Evolutionary conservation across 2,113 vertebrate species (phyloP).

Genomic region (Otus sunia): DNA sequence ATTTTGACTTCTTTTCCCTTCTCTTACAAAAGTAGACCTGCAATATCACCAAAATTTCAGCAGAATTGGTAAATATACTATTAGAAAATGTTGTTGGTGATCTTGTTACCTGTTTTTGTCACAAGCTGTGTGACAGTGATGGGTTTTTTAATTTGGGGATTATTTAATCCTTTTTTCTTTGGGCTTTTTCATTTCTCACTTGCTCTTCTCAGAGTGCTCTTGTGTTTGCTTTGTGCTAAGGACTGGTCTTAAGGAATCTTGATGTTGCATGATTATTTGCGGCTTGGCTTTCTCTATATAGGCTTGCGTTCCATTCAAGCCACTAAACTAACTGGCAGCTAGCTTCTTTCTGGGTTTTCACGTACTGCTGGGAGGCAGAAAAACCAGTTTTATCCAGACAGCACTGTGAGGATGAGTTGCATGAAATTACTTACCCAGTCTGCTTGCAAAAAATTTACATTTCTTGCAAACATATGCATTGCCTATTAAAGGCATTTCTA

Average conservation of each 20-base stretch:
- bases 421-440: conserved; percentile 35
- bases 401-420: conserved; percentile 37
- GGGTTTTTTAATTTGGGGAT: background rate
- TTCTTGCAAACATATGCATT: conserved; percentile 37
- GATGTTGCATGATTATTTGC: conserved; percentile 28
- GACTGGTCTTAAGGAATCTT: conserved; percentile 32
- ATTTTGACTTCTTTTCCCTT: background rate
- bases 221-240: conserved; percentile 29
- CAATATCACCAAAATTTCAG: background rate
- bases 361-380: conserved; percentile 41
- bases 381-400: conserved; percentile 62
- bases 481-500: conserved; percentile 5
- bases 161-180: background rate
- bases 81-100: background rate
- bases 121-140: background rate
- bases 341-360: conserved; percentile 28
- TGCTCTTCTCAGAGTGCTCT: background rate
- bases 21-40: background rate
- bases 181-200: background rate
- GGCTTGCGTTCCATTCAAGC: conserved; percentile 43
- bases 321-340: conserved; percentile 52
- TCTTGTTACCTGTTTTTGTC: background rate
- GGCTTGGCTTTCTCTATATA: conserved; percentile 46
- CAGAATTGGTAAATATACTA: background rate
- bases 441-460: conserved; percentile 19